phyloP scores from a whole-genome alignment of 2,113 vertebrate species.

The pig (Sus scrofa) region DNA sequence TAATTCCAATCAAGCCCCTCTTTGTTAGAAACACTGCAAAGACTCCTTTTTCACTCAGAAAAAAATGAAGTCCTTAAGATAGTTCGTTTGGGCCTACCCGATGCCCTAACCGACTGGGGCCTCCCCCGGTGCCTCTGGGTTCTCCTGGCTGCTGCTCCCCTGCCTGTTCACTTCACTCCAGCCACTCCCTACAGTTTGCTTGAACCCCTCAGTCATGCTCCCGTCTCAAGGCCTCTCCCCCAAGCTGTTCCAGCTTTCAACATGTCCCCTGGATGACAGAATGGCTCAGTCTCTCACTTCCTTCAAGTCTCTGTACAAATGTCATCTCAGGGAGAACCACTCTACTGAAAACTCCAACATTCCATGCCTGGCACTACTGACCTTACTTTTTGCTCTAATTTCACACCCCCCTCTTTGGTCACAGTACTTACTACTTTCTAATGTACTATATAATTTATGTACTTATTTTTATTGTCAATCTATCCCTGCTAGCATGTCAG shows the following conservation, averaged over 20 bases:
- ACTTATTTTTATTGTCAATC: neutral
- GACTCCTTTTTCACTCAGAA: neutral
- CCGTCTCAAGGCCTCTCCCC: neutral
- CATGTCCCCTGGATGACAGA: neutral
- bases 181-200: neutral
- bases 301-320: neutral
- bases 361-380: neutral
- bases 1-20: neutral
- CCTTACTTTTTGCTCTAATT: neutral
- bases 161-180: neutral
- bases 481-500: neutral
- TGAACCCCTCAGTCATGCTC: neutral
- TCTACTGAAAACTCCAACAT: neutral
- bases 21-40: neutral
- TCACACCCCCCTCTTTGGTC: neutral
- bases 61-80: neutral
- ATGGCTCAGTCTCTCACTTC: neutral
- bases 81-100: neutral
- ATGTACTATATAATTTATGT: neutral
- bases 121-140: neutral
- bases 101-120: too few species aligned
- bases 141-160: neutral
- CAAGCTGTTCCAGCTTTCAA: neutral
- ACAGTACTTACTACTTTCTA: conserved; percentile 10
- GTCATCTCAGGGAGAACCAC: neutral